Base-by-base conservation (phyloP, 2,797 vertebrate species). In the Dendrocincla fuliginosa region DNA sequence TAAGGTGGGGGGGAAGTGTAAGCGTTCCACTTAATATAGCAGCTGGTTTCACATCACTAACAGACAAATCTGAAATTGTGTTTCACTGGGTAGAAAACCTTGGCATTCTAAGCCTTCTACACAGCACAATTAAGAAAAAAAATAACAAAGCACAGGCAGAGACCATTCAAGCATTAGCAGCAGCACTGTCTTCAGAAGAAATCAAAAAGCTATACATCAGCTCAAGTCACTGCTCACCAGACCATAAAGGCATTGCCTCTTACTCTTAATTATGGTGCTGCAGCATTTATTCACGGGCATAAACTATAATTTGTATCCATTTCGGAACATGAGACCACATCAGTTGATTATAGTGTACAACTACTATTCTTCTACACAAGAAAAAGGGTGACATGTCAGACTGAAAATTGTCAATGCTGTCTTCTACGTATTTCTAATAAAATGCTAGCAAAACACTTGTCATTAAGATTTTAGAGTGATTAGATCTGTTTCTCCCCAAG, bases 21-120 rank as follows among this genome's bases (percentile, higher is more conserved):
- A 83, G 53, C 41, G 25, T 65, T 89, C 35, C 53, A 56, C 65
- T 89, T 93, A 90, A 95, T 95, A 91, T 73, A 93, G 93, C 78
- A 93, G 55, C 89, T 96, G 87, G 70, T 94, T 95, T 96, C 94
- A 93, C 59, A 96, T 94, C 79, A 76, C 73, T 93, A 35, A 76
- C 84, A 87, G 92, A 84, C 44, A 94, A 93, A 95, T 96, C n/a
- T 89, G 88, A 91, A 89, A 92, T 71, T 76, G 79, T 81, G 79
- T 90, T 93, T 96, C 92, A 90, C 71, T 95, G 59, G 28, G 82
- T 92, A 84, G 85, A 90, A 96, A 88, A 93, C 50, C 85, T 86
- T 70, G 76, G 65, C 94, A 84, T 93, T 92, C 61, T 91, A 96
- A 94, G 76, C 92, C 84, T 96, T 96, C 79, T 86, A 37, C 27